phyloP scores from a whole-genome alignment of 2,113 vertebrate species.

The Lanius collurio region DNA sequence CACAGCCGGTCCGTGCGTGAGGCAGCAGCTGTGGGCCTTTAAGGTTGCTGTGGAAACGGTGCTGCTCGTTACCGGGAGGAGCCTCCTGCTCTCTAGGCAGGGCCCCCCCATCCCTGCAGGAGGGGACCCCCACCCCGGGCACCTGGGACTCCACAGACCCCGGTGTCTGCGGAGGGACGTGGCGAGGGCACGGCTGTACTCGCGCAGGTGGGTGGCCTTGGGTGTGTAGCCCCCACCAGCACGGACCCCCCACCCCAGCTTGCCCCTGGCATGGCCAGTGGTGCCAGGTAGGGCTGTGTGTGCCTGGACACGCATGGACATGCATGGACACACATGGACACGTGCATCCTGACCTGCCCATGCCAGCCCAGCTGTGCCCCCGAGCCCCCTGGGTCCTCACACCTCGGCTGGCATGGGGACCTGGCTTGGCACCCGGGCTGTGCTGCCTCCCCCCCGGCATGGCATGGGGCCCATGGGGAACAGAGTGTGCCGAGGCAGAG shows the following conservation, averaged over 20 bases:
- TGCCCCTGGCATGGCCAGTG: background rate
- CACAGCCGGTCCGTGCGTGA: background rate
- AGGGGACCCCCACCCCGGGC: background rate
- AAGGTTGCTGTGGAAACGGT: slow-evolving; percentile 65
- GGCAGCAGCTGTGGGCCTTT: background rate
- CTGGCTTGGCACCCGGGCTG: accelerated
- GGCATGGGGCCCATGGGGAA: background rate
- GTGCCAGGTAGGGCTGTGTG: background rate
- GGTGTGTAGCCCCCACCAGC: background rate
- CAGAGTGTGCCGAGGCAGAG: background rate
- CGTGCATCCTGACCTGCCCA: accelerated
- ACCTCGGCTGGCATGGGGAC: accelerated
- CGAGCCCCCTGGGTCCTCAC: accelerated
- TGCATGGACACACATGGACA: background rate
- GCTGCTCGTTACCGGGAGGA: background rate
- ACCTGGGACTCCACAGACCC: background rate
- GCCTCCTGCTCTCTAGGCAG: slow-evolving; percentile 15
- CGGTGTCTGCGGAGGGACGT: accelerated
- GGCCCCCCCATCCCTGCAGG: background rate
- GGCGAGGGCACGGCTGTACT: accelerated
- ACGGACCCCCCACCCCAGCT: accelerated
- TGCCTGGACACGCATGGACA: accelerated
- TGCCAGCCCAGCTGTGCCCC: background rate
- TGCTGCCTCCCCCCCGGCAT: background rate
- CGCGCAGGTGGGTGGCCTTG: accelerated